Conservation (phyloP, 2,888 invertebrate species). For the Phengaris alcon region DNA sequence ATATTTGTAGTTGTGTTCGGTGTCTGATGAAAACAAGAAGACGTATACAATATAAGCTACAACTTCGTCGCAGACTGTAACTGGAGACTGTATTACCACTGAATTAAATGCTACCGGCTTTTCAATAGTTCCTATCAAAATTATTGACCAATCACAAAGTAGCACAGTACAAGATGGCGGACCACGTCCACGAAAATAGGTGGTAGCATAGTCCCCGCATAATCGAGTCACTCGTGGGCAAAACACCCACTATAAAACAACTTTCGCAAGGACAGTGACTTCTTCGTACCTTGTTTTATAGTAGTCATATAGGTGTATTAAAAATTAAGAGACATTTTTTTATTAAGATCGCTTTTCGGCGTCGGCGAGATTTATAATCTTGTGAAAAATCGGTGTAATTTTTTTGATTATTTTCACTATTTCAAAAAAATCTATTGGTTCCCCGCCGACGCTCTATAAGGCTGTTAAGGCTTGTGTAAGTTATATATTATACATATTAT, state of each 20-base stretch:
- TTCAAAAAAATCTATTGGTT: slow-evolving; percentile 34
- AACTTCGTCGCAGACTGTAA: not conserved
- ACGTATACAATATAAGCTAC: not conserved
- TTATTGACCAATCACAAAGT: slow-evolving; percentile 10
- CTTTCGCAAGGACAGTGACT: slow-evolving; percentile 10
- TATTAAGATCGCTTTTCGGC: slow-evolving; percentile 58
- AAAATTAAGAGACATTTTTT: slow-evolving; percentile 57
- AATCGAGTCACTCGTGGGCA: slow-evolving; percentile 11
- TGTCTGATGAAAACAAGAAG: not conserved
- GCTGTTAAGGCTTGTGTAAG: slow-evolving; percentile 59
- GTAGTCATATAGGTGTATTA: slow-evolving; percentile 48
- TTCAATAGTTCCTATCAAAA: slow-evolving; percentile 12
- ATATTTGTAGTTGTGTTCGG: not conserved
- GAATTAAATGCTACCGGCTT: not conserved
- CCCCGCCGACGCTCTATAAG: slow-evolving; percentile 54
- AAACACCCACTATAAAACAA: not conserved
- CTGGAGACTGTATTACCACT: not conserved
- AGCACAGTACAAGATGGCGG: slow-evolving; percentile 1
- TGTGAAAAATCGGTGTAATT: slow-evolving; percentile 47
- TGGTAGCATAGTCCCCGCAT: not conserved
- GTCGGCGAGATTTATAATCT: slow-evolving; percentile 42
- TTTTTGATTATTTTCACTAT: slow-evolving; percentile 47
- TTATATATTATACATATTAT: slow-evolving; percentile 77
- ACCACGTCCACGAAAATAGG: not conserved
- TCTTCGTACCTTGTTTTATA: slow-evolving; percentile 41